Base-by-base conservation (phyloP, 2,797 vertebrate species). In the Epinephelus malabaricus region DNA sequence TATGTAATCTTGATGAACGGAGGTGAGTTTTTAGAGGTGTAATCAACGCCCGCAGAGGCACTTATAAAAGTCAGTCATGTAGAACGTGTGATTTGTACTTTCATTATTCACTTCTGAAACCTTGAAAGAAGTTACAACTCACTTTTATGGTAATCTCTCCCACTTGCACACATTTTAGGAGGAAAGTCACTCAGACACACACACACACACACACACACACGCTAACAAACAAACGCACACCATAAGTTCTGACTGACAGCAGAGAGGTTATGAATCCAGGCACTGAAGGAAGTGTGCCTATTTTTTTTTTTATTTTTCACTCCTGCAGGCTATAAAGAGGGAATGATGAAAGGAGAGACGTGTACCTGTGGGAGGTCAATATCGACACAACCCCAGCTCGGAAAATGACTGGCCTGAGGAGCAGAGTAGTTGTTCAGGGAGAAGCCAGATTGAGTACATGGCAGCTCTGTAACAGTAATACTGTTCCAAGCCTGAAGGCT, bases 331-430 rank as follows among this genome's bases (percentile, higher is more conserved):
- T 9, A 73, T 65, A 83, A 63, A 83, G 69, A 63, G 71, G 66
- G 78, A 81, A 83, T 86, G 83, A 88, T 88, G 82, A 89, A 90
- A 84, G 82, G 73, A 86, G 79, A 81, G 79, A 76, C 9, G 19
- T 85, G 86, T 84, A 89, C 80, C 88, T 87, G 68, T 82, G 86
- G 89, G 90, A 92, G 91, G 92, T 91, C 90, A 92, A 83, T 92
- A 92, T 91, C 86, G 86, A 92, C 89, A 89, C 83, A 88, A 84
- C 88, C 87, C 21, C 40, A 64, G 78, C 83, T 89, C 86, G 64
- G 88, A 74, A 93, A 91, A 92, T 91, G 87, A 92, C 87, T 89
- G 86, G 90, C 92, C 89, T 43, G 83, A 82, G 91, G 89, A 88
- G 78, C 77, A 30, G 69, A 87, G 82, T 7, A 69, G 89, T 86